Evolutionary conservation across 2,113 vertebrate species (phyloP), one percentile per base, ranked within the genome.

Genomic region (Pogona vitticeps): DNA sequence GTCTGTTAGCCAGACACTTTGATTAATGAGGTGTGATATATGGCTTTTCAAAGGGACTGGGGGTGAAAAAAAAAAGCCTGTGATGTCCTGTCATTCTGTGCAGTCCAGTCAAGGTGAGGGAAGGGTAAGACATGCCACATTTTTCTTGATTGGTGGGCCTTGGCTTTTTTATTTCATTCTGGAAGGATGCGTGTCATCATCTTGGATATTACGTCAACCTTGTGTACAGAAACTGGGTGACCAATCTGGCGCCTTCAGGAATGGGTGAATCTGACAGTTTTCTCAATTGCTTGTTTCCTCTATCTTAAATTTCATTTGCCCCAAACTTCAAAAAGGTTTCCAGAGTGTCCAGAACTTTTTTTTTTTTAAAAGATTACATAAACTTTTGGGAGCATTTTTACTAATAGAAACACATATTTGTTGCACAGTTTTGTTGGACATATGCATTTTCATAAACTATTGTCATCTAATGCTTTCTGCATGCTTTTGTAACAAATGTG

Each of bases 21-120:
- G 81, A 88, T 86, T 89, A 73, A 78, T 14, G 2, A 71, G 75
- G 20, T 84, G 80, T 1, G 38, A 70, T 82, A 42, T 73, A 75
- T 88, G 89, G 56, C 5, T 31, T 77, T 84, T 12, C 38, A 33
- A 26, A 77, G 21, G 40, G n/a, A 75, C 18, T 7, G 71, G 2
- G 6, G 17, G 14, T 5, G 46, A 18, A 18, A 52, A 76, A 68
- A 0, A 0, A 71, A 58, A 78, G 10, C 63, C 21, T 76, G 1
- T 76, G 61, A 90, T 76, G 72, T 36, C 0, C 18, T 61, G 70
- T 85, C 38, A 17, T 83, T 83, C 82, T 58, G 52, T 71, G 72
- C 38, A 1, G 76, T 71, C 68, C 13, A 3, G 8, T 23, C 75
- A 59, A 10, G 1, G 76, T 52, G 68, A 56, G 73, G 67, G 77